Evolutionary conservation across 2,888 invertebrate genomes (phyloP), one percentile per base, ranked within the genome.

Genomic region (Tortrix viridana): DNA sequence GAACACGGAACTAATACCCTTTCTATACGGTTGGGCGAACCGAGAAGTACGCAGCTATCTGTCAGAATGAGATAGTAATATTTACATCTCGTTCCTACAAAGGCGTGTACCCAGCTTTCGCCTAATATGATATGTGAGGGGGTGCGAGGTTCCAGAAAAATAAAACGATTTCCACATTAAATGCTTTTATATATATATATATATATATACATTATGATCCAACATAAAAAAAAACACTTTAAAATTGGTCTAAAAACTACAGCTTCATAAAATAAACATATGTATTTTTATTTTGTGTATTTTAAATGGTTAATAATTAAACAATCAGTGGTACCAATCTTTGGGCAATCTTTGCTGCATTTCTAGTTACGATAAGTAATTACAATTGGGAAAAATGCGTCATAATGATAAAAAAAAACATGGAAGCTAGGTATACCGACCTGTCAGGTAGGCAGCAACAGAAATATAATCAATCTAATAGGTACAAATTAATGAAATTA

Each of bases 191-290:
- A 26, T 9, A 26, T 50, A 50, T 50, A 47, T 44, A 44, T 44
- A 61, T 49, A 23, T 61, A 26, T 16, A 22, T 61, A 56, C 37
- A 47, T 47, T 26, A 52, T 46, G 16, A 37, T 44, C 6, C 41
- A 61, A 61, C 49, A 44, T 19, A 49, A 22, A 56, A 50, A 46
- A 62, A 62, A 62, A 44, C 37, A 56, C 50, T 23, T 43, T 43
- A 50, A 50, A 56, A 32, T n/a, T 26, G 26, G 16, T n/a, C 0
- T 38, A 32, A 37, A 56, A 61, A 55, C 23, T 44, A 61, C 22
- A 49, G 43, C 26, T 60, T 55, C 37, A 43, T 14, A 50, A 44
- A 62, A 52, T 57, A 23, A 32, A 37, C 5, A 26, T 23, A 23
- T 5, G 4, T 4, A 4, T 23, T 1, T 1, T 1, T 23, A 23